Base-by-base conservation (phyloP, 2,113 vertebrate species). In the Sigmodon hispidus region DNA sequence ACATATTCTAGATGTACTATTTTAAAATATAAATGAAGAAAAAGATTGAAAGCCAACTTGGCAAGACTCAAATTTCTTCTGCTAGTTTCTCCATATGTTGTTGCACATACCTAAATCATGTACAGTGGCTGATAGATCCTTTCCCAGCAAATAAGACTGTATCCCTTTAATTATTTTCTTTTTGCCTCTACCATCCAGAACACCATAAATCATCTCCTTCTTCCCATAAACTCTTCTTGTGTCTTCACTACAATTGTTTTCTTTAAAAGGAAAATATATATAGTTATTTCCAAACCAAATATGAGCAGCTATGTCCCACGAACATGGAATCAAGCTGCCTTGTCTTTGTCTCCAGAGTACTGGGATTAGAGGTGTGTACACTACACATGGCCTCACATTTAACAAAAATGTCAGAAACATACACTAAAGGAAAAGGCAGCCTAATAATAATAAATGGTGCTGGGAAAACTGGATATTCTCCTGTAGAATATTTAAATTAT, bases 21-120 rank as follows among this genome's bases (percentile, higher is more conserved):
- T 59, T 59, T 21, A 19, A 48, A 90, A 85, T 85, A 87, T 45
- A 89, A 83, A 90, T 77, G 36, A 52, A 7, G 21, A 22, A 96
- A 89, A 86, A 26, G n/a, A 34, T 72, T 89, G 75, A 93, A 96
- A 90, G 36, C 59, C 84, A 79, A 70, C 45, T 55, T 95, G 34
- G 22, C 48, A 80, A 88, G 88, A 67, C 31, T 88, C 16, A 5
- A 50, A 90, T 59, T 89, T 22, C 73, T 96, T 96, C 17, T 29
- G 29, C 91, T 96, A 95, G 17, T 90, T 96, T 55, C 22, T 95
- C 96, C 7, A 69, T 93, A 95, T 90, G 63, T 91, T 90, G 63
- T 91, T 96, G 88, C 80, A 10, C 65, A 96, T 89, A 88, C 29
- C 73, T 95, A 86, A 97, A 96, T 97, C 65, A 97, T 87, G 90